Evolutionary conservation across 2,888 invertebrate genomes (phyloP).

Genomic region (Sipha maydis): DNA sequence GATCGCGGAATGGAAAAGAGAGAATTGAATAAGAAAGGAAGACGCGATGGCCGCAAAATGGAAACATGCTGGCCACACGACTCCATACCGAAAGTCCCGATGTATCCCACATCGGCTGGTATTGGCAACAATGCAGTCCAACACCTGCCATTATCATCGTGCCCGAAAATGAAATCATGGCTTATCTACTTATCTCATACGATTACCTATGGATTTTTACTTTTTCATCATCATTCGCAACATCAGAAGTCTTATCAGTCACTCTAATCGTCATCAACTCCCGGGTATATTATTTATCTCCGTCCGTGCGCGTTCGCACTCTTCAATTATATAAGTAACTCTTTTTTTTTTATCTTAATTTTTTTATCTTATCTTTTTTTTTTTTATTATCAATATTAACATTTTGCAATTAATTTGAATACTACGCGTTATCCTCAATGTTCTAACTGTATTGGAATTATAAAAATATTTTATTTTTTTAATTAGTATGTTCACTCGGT

Average conservation of each 20-base stretch:
- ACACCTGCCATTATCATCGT: neutral
- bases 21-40: constrained; percentile 34
- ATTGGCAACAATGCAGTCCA: neutral
- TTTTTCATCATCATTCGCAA: no score
- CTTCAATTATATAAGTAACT: no score
- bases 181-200: neutral
- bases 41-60: constrained; percentile 58
- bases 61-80: neutral
- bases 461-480: neutral
- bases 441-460: no score
- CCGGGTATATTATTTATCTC: no score
- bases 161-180: neutral
- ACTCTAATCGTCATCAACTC: neutral
- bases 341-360: no score
- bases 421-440: neutral
- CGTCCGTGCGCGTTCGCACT: no score
- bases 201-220: neutral
- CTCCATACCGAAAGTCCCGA: neutral
- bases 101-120: neutral
- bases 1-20: constrained; percentile 45
- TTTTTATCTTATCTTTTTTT: no score
- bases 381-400: neutral
- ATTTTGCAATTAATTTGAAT: neutral
- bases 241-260: neutral
- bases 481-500: constrained; percentile 2